Evolutionary conservation across 1,140 invertebrate species (phyloP).

Genomic region (Tribolium madens): DNA sequence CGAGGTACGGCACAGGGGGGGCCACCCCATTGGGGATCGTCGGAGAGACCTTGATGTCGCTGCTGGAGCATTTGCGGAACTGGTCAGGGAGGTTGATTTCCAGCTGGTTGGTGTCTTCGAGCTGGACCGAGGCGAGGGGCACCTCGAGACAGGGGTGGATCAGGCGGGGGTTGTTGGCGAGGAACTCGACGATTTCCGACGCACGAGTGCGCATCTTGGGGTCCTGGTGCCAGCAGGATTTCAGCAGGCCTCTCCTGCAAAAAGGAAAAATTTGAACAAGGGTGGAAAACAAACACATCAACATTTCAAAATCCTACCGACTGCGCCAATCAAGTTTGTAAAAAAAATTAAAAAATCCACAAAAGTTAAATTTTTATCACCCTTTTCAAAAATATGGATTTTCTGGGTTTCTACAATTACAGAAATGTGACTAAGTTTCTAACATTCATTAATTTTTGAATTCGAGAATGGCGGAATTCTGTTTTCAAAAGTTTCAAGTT

Average conservation of each 20-base stretch:
- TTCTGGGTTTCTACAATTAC: no score
- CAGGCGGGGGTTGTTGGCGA: slow-evolving; percentile 82
- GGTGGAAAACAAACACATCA: no score
- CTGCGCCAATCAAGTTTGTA: no score
- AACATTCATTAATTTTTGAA: no score
- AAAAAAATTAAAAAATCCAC: no score
- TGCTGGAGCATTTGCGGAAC: slow-evolving; percentile 64
- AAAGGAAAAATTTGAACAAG: slow-evolving; percentile 49
- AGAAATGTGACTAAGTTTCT: no score
- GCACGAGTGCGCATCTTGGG: slow-evolving; percentile 79
- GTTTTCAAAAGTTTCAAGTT: no score
- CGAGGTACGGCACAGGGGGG: background rate
- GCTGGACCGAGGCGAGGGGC: slow-evolving; percentile 78
- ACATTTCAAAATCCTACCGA: no score
- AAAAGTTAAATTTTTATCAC: no score
- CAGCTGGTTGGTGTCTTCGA: slow-evolving; percentile 72
- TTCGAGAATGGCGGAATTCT: no score
- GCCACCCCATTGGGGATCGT: slow-evolving; percentile 6
- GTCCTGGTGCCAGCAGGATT: slow-evolving; percentile 82
- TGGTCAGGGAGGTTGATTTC: slow-evolving; percentile 66
- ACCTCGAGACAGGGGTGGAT: slow-evolving; percentile 84
- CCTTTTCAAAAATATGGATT: no score
- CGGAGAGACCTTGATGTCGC: slow-evolving; percentile 45
- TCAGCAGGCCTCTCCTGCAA: slow-evolving; percentile 78
- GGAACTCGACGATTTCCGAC: slow-evolving; percentile 81